These are phyloP conservation scores for Tortricodes alternella DNA, from an alignment of 2,888 invertebrate genomes.

Conservation along the genomic window DNA sequence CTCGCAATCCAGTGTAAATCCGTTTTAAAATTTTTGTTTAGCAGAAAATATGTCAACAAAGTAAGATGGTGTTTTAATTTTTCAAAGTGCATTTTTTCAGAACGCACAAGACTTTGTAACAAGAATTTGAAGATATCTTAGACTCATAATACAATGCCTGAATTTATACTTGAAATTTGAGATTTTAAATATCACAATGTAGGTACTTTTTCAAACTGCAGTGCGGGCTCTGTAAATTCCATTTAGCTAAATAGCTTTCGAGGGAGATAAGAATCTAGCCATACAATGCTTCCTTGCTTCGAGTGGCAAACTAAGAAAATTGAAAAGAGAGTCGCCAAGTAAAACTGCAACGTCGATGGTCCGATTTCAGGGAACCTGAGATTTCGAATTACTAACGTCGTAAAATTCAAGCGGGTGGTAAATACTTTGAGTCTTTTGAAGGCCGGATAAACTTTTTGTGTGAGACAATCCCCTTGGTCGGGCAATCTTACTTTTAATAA, in stretches of 20 bases:
- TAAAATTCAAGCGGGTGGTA: constrained; percentile 72
- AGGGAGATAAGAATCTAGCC: constrained; percentile 81
- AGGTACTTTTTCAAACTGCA: constrained; percentile 81
- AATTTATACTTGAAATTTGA: constrained; percentile 76
- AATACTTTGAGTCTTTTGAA: constrained; percentile 61
- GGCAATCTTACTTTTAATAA: constrained; percentile 82
- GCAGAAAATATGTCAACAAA: constrained; percentile 15
- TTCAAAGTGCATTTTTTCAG: constrained; percentile 65
- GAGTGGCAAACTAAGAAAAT: constrained; percentile 80
- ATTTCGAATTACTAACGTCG: constrained; percentile 72
- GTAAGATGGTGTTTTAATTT: constrained; percentile 57
- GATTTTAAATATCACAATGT: constrained; percentile 82
- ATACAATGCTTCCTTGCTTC: constrained; percentile 78
- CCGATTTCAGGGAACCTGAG: constrained; percentile 76
- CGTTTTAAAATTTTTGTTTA: constrained; percentile 19
- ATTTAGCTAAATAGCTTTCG: constrained; percentile 83
- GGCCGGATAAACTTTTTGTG: constrained; percentile 67
- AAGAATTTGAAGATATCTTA: constrained; percentile 62
- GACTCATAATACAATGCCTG: constrained; percentile 71
- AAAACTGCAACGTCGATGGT: constrained; percentile 72
- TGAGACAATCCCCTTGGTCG: constrained; percentile 68
- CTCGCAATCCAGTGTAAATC: constrained; percentile 14
- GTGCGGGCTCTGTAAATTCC: constrained; percentile 82
- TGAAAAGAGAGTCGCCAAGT: constrained; percentile 80
- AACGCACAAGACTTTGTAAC: constrained; percentile 49